Conservation (phyloP, 2,888 invertebrate genomes). For the Hydropsyche betteni region DNA sequence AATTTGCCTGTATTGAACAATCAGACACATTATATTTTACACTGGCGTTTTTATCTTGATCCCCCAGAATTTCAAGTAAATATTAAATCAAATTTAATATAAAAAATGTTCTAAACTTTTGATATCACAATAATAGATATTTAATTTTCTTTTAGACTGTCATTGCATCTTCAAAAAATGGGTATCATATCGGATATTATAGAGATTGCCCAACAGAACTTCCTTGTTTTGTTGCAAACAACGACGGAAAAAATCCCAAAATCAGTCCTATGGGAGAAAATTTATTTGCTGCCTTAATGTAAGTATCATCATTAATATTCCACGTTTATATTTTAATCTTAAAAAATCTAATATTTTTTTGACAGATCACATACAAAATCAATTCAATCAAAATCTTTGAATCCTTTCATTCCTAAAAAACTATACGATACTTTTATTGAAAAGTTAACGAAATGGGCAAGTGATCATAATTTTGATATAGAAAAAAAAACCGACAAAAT, state of each 20-base stretch:
- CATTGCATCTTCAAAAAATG: slow-evolving; percentile 73
- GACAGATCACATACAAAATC: slow-evolving; percentile 64
- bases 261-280: slow-evolving; percentile 80
- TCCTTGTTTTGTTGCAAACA: slow-evolving; percentile 82
- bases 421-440: slow-evolving; percentile 61
- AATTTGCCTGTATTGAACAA: slow-evolving; percentile 67
- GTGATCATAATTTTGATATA: slow-evolving; percentile 68
- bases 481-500: slow-evolving; percentile 68
- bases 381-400: slow-evolving; percentile 70
- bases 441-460: slow-evolving; percentile 69
- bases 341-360: slow-evolving; percentile 54
- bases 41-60: slow-evolving; percentile 94
- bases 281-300: slow-evolving; percentile 82
- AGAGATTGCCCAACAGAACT: slow-evolving; percentile 80
- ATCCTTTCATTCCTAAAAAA: slow-evolving; percentile 66
- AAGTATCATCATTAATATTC: slow-evolving; percentile 56
- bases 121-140: slow-evolving; percentile 1
- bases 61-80: slow-evolving; percentile 90
- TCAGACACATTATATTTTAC: slow-evolving; percentile 74
- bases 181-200: slow-evolving; percentile 90
- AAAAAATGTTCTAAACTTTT: neutral
- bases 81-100: slow-evolving; percentile 41
- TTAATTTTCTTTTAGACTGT: slow-evolving; percentile 68
- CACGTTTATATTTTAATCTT: too few relatives aligned
- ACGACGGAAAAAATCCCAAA: slow-evolving; percentile 73